These are phyloP conservation scores for Perca fluviatilis DNA, from an alignment of 2,113 vertebrate genomes.

Conservation along the genomic window DNA sequence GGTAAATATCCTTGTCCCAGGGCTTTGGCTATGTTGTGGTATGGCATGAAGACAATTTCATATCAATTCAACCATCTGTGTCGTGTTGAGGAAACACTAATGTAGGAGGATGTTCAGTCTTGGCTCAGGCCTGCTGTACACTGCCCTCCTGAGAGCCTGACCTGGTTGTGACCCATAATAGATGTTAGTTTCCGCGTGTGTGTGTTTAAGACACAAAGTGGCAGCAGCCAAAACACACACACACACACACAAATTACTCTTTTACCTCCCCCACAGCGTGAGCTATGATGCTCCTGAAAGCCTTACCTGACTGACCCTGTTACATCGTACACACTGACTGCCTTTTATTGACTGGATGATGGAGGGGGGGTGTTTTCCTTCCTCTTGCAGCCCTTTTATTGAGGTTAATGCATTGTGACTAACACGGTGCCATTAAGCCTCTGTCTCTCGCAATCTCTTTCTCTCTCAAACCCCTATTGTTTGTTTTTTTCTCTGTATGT, in stretches of 20 bases:
- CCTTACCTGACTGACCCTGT: constrained; percentile 58
- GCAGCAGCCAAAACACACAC: constrained; percentile 67
- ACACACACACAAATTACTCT: constrained; percentile 3
- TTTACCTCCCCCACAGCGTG: constrained; percentile 36
- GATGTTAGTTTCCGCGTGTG: constrained; percentile 39
- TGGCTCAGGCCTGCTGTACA: constrained; percentile 38
- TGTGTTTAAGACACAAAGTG: constrained; percentile 70
- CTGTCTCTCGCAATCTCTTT: constrained; percentile 37
- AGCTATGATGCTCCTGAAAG: constrained; percentile 55
- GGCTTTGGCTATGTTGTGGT: not conserved
- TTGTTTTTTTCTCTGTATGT: not conserved
- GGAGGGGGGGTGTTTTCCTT: constrained; percentile 36
- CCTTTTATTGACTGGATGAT: constrained; percentile 63
- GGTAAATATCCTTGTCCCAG: not conserved
- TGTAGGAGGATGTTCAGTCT: constrained; percentile 15
- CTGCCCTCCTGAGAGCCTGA: constrained; percentile 51
- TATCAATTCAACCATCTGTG: constrained; percentile 25
- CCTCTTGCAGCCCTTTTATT: constrained; percentile 53
- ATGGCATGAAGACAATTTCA: not conserved
- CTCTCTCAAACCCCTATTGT: constrained; percentile 1
- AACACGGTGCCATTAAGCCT: constrained; percentile 58
- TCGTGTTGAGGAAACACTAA: constrained; percentile 3
- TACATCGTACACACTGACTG: constrained; percentile 42
- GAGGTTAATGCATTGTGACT: constrained; percentile 74
- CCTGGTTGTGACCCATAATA: constrained; percentile 70